phyloP scores from a whole-genome alignment of 2,797 vertebrate genomes.

The Chaetodon trifasciatus region DNA sequence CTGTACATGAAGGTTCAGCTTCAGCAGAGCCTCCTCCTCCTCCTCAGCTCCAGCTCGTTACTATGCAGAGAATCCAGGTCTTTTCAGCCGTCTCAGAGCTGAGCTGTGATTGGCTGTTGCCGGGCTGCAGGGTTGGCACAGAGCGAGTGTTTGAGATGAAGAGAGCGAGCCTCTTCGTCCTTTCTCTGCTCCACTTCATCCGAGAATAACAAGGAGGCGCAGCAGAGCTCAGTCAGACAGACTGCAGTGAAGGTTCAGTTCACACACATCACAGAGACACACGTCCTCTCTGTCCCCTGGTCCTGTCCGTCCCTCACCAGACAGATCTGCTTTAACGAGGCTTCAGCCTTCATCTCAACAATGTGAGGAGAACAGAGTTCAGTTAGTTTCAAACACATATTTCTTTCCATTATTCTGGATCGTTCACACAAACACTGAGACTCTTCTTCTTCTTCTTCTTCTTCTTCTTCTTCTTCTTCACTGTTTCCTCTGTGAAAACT shows the following conservation, averaged over 20 bases:
- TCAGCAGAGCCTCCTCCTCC: neutral
- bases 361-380: too few relatives aligned
- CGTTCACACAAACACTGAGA: too few relatives aligned
- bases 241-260: neutral
- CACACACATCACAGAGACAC: too few relatives aligned
- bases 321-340: too few relatives aligned
- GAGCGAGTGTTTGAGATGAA: conserved; percentile 45
- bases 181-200: conserved; percentile 41
- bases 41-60: conserved; percentile 51
- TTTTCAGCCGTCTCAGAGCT: conserved; percentile 30
- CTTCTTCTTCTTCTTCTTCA: too few relatives aligned
- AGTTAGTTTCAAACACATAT: too few relatives aligned
- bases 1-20: neutral
- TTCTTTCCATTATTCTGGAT: too few relatives aligned
- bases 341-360: too few relatives aligned
- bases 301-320: too few relatives aligned
- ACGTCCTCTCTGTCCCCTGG: too few relatives aligned
- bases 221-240: neutral
- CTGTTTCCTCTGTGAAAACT: too few relatives aligned
- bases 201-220: conserved; percentile 54
- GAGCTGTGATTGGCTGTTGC: conserved; percentile 74
- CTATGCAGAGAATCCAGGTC: conserved; percentile 65
- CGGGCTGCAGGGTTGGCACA: conserved; percentile 58
- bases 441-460: too few relatives aligned
- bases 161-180: conserved; percentile 29